These are phyloP conservation scores for Taeniopygia guttata DNA, from an alignment of 2,797 vertebrate genomes.

Conservation along the genomic window DNA sequence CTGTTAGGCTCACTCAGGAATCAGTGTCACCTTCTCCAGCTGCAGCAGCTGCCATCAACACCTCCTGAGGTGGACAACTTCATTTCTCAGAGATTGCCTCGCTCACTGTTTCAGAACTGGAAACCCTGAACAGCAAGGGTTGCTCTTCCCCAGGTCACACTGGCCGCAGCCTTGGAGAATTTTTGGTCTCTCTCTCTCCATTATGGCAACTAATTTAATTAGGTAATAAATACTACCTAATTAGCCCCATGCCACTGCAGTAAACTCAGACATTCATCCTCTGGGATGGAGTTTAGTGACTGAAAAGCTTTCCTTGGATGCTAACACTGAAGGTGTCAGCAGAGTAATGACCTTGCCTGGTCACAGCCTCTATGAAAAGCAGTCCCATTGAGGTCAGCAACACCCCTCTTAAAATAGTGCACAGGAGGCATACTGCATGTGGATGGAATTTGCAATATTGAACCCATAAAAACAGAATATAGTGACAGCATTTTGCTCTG, in stretches of 20 bases:
- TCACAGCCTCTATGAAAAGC: neutral
- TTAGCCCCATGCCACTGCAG: neutral
- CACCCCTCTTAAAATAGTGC: conserved; percentile 10
- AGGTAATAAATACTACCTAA: neutral
- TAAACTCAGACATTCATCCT: neutral
- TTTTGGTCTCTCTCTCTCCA: neutral
- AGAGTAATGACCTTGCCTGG: neutral
- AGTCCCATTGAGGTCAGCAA: neutral
- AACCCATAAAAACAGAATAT: conserved; percentile 4
- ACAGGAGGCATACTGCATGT: neutral
- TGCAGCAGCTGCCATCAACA: neutral
- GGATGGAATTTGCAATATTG: conserved; percentile 36
- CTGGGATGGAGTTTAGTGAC: neutral
- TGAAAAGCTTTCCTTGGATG: neutral
- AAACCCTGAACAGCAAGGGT: rapidly evolving
- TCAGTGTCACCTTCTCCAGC: neutral
- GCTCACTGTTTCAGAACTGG: neutral
- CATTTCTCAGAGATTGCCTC: neutral
- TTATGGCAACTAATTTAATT: neutral
- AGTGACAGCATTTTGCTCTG: conserved; percentile 33
- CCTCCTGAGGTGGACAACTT: rapidly evolving
- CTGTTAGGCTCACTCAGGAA: rapidly evolving
- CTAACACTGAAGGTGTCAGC: neutral
- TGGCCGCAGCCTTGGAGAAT: neutral
- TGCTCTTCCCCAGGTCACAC: neutral